phyloP scores from a whole-genome alignment of 2,888 invertebrate species.

The Drosophila recens region DNA sequence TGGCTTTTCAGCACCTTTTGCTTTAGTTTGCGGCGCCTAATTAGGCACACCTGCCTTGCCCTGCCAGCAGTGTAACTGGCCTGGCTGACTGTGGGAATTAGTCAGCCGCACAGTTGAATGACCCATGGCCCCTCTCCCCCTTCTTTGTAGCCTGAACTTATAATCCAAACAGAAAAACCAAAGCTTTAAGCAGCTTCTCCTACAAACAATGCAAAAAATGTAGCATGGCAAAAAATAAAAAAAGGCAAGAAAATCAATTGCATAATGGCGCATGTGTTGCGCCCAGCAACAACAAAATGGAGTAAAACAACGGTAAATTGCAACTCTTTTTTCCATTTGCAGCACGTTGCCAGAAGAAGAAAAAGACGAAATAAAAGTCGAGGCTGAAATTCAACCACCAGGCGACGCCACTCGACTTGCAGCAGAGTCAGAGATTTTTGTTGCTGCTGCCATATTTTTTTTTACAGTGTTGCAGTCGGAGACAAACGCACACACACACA shows the following conservation, averaged over 20 bases:
- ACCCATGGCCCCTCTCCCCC: constrained; percentile 45
- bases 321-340: constrained; percentile 72
- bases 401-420: constrained; percentile 62
- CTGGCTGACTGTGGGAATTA: constrained; percentile 52
- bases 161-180: constrained; percentile 7
- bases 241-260: constrained; percentile 77
- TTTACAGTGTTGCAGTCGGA: constrained; percentile 58
- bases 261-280: constrained; percentile 82
- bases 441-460: constrained; percentile 67
- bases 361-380: constrained; percentile 20
- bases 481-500: constrained; percentile 44
- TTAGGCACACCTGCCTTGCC: constrained; percentile 62
- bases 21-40: constrained; percentile 69
- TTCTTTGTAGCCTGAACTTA: constrained; percentile 23
- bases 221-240: constrained; percentile 32
- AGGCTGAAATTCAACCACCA: constrained; percentile 64
- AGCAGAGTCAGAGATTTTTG: constrained; percentile 64
- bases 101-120: constrained; percentile 68
- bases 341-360: constrained; percentile 50
- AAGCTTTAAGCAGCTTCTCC: constrained; percentile 52
- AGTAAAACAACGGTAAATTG: constrained; percentile 56
- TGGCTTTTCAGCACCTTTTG: constrained; percentile 58
- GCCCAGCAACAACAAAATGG: constrained; percentile 41
- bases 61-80: constrained; percentile 33
- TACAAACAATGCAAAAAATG: constrained; percentile 57